Evolutionary conservation across 1,140 invertebrate genomes (phyloP).

Genomic region (Lamellibrachia luymesi): DNA sequence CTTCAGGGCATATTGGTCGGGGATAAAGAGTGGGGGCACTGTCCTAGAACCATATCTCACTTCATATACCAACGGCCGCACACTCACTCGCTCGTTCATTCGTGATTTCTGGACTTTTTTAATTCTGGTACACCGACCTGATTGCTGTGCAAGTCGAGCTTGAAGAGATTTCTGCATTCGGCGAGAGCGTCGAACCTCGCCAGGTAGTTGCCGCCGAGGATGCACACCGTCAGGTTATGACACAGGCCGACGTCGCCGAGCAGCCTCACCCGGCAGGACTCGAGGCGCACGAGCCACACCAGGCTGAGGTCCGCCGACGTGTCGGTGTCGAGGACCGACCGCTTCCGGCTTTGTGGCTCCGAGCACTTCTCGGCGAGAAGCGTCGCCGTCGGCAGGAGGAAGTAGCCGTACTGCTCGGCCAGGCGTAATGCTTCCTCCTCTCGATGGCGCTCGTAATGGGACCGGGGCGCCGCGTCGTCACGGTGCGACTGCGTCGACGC

Average conservation of each 20-base stretch:
- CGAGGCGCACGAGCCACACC: slow-evolving; percentile 33
- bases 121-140: slow-evolving; percentile 39
- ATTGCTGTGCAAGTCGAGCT: slow-evolving; percentile 53
- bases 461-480: slow-evolving; percentile 31
- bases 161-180: slow-evolving; percentile 47
- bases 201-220: slow-evolving; percentile 51
- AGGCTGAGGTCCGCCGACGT: background rate
- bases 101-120: background rate
- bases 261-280: slow-evolving; percentile 41
- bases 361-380: background rate
- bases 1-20: too few species aligned
- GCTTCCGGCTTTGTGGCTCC: background rate
- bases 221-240: slow-evolving; percentile 44
- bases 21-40: too few species aligned
- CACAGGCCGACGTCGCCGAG: slow-evolving; percentile 47
- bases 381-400: slow-evolving; percentile 38
- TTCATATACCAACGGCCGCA: background rate
- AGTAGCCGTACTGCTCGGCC: slow-evolving; percentile 45
- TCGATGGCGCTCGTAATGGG: slow-evolving; percentile 41
- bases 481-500: slow-evolving; percentile 16
- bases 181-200: slow-evolving; percentile 47
- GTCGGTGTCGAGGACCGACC: background rate
- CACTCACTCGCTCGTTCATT: background rate
- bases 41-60: too few species aligned
- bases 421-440: slow-evolving; percentile 42